Evolutionary conservation across 2,888 invertebrate genomes (phyloP).

Genomic region (Acanthacorydalis orientalis): DNA sequence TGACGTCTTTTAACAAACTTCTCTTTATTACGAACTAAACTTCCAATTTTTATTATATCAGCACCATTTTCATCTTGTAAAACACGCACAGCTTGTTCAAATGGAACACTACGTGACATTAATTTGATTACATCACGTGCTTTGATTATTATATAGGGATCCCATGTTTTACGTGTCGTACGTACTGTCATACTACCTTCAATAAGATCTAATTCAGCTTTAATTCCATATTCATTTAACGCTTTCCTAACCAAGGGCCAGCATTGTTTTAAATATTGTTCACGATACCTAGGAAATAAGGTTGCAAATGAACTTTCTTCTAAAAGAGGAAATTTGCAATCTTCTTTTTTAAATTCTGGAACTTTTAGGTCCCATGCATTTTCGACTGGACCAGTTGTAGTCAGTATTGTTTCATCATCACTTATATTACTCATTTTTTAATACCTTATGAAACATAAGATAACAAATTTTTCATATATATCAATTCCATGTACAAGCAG

Average conservation of each 20-base stretch:
- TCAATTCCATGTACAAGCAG: too few species aligned
- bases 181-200: conserved; percentile 90
- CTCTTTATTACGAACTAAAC: conserved; percentile 75
- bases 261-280: conserved; percentile 84
- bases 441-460: too few species aligned
- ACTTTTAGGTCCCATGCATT: conserved; percentile 79
- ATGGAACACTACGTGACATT: conserved; percentile 88
- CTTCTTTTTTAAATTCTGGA: conserved; percentile 70
- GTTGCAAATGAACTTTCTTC: conserved; percentile 95
- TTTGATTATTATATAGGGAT: conserved; percentile 93
- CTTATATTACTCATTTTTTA: conserved; percentile 13
- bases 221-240: conserved; percentile 58
- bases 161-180: conserved; percentile 96
- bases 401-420: conserved; percentile 21
- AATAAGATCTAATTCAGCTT: conserved; percentile 78
- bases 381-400: conserved; percentile 42
- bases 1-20: conserved; percentile 91
- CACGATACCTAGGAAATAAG: conserved; percentile 92
- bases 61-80: conserved; percentile 80
- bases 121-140: conserved; percentile 92
- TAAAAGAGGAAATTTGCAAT: conserved; percentile 75
- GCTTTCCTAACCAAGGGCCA: conserved; percentile 90
- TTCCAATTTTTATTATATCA: conserved; percentile 94
- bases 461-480: too few species aligned
- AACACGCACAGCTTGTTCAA: conserved; percentile 81